Base-by-base conservation (phyloP, 2,888 invertebrate species). In the Drosophila silvestris region DNA sequence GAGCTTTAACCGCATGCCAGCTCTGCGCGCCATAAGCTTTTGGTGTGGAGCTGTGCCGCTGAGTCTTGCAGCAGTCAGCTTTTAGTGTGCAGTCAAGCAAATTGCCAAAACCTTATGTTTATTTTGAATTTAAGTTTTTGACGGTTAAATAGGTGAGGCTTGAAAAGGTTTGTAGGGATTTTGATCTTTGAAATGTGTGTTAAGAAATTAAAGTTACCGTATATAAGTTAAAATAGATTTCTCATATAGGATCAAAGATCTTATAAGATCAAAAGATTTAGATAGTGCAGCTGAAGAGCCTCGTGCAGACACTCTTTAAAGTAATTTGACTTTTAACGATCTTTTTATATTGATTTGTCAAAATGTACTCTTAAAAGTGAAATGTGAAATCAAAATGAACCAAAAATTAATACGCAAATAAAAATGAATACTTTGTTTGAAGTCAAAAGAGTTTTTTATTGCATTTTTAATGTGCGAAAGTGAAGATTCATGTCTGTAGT, bases 391-490 rank as follows among this genome's bases (percentile, higher is more conserved):
- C 52, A 47, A 62, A 16, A 9, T 10, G 3, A 50, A 52, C 56
- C 47, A 69, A 37, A 83, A 79, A 47, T 73, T 33, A 54, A 71
- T 80, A 82, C 71, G 85, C 74, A 67, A 85, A 83, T 80, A 68
- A 82, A 82, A 75, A 67, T 64, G 39, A 44, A 50, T 44, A 54
- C 44, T 28, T 32, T 26, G 37, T 22, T 22, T 28, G 57, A 58
- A 58, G 39, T 10, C 52, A 39, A 28, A 74, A 65, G 65, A 41
- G 50, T 62, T 62, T 63, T 74, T 79, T 66, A 81, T 66, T 33
- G 53, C 54, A 52, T 19, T 64, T 72, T 79, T 79, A 70, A 81
- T 88, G 78, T 81, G 78, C 89, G 86, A 84, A 84, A 83, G 89
- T 72, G 50, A n/a, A 51, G 32, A 57, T 71, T 51, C 12, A 60